These are phyloP conservation scores for Malurus melanocephalus DNA, from an alignment of 2,113 vertebrate genomes.

Conservation along the genomic window DNA sequence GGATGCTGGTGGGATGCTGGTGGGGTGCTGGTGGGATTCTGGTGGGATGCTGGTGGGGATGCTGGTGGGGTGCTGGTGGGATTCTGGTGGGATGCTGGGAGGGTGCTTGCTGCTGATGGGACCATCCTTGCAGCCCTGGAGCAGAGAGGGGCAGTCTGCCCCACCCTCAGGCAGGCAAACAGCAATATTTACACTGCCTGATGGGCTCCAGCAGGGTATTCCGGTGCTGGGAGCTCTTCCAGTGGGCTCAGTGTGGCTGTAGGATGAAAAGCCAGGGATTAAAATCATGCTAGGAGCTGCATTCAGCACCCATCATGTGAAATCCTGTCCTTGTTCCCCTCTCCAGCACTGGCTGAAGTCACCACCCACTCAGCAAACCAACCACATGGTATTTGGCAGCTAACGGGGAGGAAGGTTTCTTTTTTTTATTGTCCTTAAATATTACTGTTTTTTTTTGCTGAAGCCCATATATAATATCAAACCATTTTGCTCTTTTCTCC, in stretches of 20 bases:
- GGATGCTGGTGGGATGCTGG: no score
- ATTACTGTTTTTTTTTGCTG: background rate
- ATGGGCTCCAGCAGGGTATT: background rate
- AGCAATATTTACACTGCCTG: background rate
- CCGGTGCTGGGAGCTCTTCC: background rate
- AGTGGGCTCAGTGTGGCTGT: background rate
- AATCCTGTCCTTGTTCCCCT: background rate
- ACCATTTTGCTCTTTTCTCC: background rate
- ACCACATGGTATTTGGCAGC: background rate
- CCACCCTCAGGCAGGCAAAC: background rate
- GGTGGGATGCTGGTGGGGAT: no score
- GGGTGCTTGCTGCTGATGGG: rapidly evolving
- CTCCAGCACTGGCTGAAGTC: background rate
- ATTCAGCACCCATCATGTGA: background rate
- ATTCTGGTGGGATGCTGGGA: background rate
- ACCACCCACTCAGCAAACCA: rapidly evolving
- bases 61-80: no score
- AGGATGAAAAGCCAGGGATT: background rate
- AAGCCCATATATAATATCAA: background rate
- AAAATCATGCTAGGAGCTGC: background rate
- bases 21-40: no score
- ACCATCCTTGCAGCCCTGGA: background rate
- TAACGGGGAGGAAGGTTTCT: background rate
- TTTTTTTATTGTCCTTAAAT: background rate
- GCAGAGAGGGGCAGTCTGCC: background rate